Evolutionary conservation across 2,797 vertebrate genomes (phyloP), one percentile per base, ranked within the genome.

Genomic region (Morus bassanus): DNA sequence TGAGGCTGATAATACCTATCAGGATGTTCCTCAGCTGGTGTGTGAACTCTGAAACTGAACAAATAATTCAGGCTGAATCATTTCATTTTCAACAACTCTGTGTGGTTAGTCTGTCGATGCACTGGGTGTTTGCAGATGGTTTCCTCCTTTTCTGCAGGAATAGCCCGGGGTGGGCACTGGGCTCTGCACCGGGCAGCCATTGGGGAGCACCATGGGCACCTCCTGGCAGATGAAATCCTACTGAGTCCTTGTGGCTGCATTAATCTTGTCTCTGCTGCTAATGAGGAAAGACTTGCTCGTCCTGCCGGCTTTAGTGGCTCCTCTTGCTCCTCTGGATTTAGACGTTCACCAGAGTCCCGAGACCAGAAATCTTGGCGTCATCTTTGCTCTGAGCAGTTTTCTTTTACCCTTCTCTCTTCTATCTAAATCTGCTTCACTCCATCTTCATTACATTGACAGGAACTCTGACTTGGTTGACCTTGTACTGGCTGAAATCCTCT

Each of bases 1-100:
- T 4, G 22, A 37, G 59, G 41, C 54, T 31, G 78, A 10, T 33
- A 7, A 30, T 9, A 2, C 30, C 35, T 31, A 4, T 18, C 18
- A 1, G 8, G 43, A 50, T 28, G 60, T 28, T 92, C 60, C 57
- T 67, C 5, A 10, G 60, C 74, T 72, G 53, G 6, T 7, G 8
- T 6, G 3, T 8, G 69, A 57, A 37, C 28, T 53, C 50, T 72
- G 19, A 37, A 35, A 50, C 14, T 1, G 51, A 48, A n/a, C 51
- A 30, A 11, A 35, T 75, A 28, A 18, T 45, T 82, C 9, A 1
- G 13, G 31, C 56, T 10, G 7, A 37, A 51, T 31, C 11, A 30
- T 19, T 51, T 27, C 3, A 1, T 23, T 43, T 77, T 37, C 30
- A 37, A 8, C 0, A 8, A 10, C 65, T 0, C 0, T 6, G n/a